Evolutionary conservation across 2,113 vertebrate genomes (phyloP).

Genomic region (Strix aluco): DNA sequence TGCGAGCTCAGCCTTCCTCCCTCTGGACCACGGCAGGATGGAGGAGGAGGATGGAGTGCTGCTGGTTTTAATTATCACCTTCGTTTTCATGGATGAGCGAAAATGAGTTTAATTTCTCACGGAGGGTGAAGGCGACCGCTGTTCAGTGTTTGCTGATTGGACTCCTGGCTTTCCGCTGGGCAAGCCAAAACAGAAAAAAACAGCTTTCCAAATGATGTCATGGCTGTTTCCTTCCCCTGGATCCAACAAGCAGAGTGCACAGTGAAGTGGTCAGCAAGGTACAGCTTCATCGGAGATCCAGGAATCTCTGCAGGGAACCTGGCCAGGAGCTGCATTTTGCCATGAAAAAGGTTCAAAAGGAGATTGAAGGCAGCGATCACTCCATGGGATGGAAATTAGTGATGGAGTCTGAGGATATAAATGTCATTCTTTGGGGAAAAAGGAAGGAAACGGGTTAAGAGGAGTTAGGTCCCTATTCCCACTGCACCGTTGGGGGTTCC

Average conservation of each 20-base stretch:
- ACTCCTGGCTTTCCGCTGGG: not conserved
- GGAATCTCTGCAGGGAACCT: not conserved
- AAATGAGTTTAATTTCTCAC: not conserved
- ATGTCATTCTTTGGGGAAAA: not conserved
- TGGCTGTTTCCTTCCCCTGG: slow-evolving; percentile 22
- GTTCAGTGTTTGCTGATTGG: not conserved
- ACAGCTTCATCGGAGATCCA: accelerated
- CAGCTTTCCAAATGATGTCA: slow-evolving; percentile 8
- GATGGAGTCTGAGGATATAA: not conserved
- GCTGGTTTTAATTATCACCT: not conserved
- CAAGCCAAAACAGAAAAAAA: not conserved
- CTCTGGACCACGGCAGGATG: not conserved
- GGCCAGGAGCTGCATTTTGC: not conserved
- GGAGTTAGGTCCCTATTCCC: not conserved
- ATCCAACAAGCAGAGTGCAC: not conserved
- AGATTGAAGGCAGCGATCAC: not conserved
- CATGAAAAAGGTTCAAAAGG: not conserved
- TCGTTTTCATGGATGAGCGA: not conserved
- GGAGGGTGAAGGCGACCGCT: accelerated
- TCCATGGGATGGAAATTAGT: not conserved
- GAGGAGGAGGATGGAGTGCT: not conserved
- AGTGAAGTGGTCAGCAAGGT: not conserved
- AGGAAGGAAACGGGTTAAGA: not conserved
- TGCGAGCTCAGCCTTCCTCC: not conserved
- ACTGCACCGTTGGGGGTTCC: accelerated